Percentiles rank a stretch among this genome's conserved stretches.
Evolutionary conservation across 2,888 invertebrate genomes (phyloP).

Genomic region (Furcula furcula): DNA sequence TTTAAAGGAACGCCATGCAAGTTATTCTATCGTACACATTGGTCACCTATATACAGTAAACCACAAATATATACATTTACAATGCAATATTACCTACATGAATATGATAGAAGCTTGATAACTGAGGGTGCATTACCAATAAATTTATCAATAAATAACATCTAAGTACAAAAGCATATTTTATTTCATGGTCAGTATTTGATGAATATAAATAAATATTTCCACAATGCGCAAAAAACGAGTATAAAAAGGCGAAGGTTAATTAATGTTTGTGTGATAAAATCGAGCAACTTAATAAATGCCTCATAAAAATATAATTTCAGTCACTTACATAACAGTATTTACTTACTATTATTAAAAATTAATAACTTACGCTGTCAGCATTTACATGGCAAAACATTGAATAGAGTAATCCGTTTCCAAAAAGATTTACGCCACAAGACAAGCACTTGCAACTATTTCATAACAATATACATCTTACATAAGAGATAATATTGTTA

Average conservation of each 20-base stretch:
- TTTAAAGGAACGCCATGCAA: slow-evolving; percentile 26
- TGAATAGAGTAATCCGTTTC: slow-evolving; percentile 14
- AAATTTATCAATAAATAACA: slow-evolving; percentile 30
- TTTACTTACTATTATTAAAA: not conserved
- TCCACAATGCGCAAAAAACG: not conserved
- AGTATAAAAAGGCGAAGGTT: not conserved
- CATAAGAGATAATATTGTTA: too few relatives aligned
- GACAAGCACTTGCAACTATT: slow-evolving; percentile 14
- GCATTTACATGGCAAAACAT: slow-evolving; percentile 7
- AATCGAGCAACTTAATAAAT: slow-evolving; percentile 18
- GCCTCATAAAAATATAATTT: slow-evolving; percentile 27
- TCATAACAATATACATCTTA: not conserved
- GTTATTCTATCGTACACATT: slow-evolving; percentile 20
- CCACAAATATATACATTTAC: slow-evolving; percentile 11
- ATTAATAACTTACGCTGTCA: slow-evolving; percentile 2
- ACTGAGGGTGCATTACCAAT: slow-evolving; percentile 9
- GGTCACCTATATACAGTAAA: slow-evolving; percentile 12
- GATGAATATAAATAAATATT: slow-evolving; percentile 28
- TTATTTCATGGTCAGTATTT: slow-evolving; percentile 29
- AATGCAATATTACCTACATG: slow-evolving; percentile 11
- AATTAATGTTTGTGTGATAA: not conserved
- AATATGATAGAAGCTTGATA: slow-evolving; percentile 13
- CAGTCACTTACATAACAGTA: slow-evolving; percentile 14
- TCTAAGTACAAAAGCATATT: slow-evolving; percentile 27
- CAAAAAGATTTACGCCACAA: slow-evolving; percentile 6